phyloP scores from a whole-genome alignment of 2,888 invertebrate genomes.

The Choristoneura rosaceana region DNA sequence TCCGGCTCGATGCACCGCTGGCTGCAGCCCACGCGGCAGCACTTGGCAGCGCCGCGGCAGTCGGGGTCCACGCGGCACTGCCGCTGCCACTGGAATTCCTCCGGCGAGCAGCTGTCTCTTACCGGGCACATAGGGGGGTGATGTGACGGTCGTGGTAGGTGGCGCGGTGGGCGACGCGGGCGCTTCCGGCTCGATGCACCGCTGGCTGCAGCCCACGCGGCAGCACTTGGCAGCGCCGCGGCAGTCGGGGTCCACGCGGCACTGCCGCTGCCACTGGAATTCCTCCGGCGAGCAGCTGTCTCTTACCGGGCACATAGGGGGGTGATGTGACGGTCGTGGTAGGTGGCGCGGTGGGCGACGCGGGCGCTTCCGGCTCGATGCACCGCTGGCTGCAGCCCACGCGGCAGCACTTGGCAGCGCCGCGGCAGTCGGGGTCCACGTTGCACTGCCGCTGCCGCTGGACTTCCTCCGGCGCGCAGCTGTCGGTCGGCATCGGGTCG shows the following conservation, averaged over 20 bases:
- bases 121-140: background rate
- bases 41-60: constrained; percentile 91
- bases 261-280: constrained; percentile 76
- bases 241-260: constrained; percentile 93
- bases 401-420: constrained; percentile 92
- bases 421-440: constrained; percentile 93
- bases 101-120: constrained; percentile 82
- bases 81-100: background rate
- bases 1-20: constrained; percentile 85
- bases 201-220: constrained; percentile 89
- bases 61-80: constrained; percentile 93
- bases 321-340: background rate
- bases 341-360: background rate
- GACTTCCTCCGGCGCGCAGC: constrained; percentile 81
- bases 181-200: constrained; percentile 82
- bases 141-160: background rate
- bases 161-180: constrained; percentile 2
- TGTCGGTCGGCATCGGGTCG: constrained; percentile 43
- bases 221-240: constrained; percentile 93
- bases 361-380: constrained; percentile 58
- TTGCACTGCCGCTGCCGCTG: constrained; percentile 84
- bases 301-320: background rate
- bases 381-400: constrained; percentile 92
- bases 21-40: constrained; percentile 93
- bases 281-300: constrained; percentile 82